Evolutionary conservation across 2,888 invertebrate species (phyloP).

Genomic region (Charanyca ferruginea): DNA sequence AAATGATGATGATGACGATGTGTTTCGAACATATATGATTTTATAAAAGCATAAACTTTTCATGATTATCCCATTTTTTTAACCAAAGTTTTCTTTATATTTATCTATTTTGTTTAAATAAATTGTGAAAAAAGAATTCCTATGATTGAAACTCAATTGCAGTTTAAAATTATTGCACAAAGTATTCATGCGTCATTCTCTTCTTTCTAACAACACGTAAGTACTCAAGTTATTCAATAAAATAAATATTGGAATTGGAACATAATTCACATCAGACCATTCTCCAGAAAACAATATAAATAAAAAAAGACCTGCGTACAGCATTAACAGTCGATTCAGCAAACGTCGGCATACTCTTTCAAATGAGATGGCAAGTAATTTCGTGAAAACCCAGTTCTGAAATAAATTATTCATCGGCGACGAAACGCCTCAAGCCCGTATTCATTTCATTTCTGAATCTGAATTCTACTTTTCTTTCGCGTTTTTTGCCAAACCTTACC

Average conservation of each 20-base stretch:
- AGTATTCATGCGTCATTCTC: neutral
- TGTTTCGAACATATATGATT: too few species aligned
- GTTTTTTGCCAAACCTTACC: constrained; percentile 85
- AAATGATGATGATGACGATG: too few species aligned
- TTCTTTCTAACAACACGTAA: neutral
- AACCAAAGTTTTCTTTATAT: too few species aligned
- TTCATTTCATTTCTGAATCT: constrained; percentile 91
- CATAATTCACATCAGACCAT: constrained; percentile 21
- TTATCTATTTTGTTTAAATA: too few species aligned
- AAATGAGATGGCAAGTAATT: constrained; percentile 89
- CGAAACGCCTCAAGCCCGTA: constrained; percentile 90
- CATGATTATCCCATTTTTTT: too few species aligned
- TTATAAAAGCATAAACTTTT: too few species aligned
- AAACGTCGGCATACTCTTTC: constrained; percentile 81
- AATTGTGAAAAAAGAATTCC: too few species aligned
- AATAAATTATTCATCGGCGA: constrained; percentile 91
- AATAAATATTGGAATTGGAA: constrained; percentile 1
- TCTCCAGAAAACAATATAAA: constrained; percentile 54
- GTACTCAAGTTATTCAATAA: neutral
- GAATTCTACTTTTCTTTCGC: constrained; percentile 86
- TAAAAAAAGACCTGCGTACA: constrained; percentile 58
- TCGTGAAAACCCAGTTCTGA: constrained; percentile 88
- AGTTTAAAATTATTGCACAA: neutral
- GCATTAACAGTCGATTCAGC: constrained; percentile 78
- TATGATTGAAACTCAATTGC: neutral